Percentiles rank a stretch among this genome's conserved stretches.
These are phyloP conservation scores for Caenorhabditis sp. DNA, from an alignment of 2,888 invertebrate genomes.

Conservation along the genomic window DNA sequence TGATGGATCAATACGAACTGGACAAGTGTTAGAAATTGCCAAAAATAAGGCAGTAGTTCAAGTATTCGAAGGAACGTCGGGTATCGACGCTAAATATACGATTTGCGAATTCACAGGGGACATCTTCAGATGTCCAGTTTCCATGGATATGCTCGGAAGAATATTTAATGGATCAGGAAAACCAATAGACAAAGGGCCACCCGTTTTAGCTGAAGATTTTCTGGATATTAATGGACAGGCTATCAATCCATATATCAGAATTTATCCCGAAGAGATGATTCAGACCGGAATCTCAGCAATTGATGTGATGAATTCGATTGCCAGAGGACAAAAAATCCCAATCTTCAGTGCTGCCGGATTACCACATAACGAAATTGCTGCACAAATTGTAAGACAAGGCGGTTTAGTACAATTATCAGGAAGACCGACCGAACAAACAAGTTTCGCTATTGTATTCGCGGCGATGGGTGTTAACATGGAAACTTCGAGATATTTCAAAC, in stretches of 20 bases:
- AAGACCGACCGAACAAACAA: conserved; percentile 79
- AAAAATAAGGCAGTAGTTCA: conserved; percentile 95
- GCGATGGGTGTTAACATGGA: conserved; percentile 89
- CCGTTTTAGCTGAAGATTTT: conserved; percentile 95
- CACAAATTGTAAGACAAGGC: conserved; percentile 87
- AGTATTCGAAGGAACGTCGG: conserved; percentile 98
- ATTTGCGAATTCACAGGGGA: conserved; percentile 98
- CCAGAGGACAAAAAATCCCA: conserved; percentile 93
- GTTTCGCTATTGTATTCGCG: conserved; percentile 99
- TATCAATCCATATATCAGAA: conserved; percentile 99
- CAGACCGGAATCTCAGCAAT: conserved; percentile 98
- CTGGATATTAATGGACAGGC: conserved; percentile 97
- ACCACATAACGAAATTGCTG: conserved; percentile 88
- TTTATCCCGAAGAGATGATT: conserved; percentile 99
- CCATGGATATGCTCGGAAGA: conserved; percentile 97
- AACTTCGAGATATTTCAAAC: conserved; percentile 99
- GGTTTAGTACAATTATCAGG: conserved; percentile 50
- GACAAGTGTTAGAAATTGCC: conserved; percentile 93
- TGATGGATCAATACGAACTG: conserved; percentile 92
- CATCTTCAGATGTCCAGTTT: conserved; percentile 94
- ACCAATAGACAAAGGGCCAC: conserved; percentile 93
- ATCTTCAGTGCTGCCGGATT: conserved; percentile 99
- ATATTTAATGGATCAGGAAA: conserved; percentile 99
- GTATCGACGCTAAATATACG: conserved; percentile 98
- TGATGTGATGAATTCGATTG: conserved; percentile 99